These are phyloP conservation scores for Podabrus alpinus DNA, from an alignment of 2,888 invertebrate genomes.

Conservation along the genomic window DNA sequence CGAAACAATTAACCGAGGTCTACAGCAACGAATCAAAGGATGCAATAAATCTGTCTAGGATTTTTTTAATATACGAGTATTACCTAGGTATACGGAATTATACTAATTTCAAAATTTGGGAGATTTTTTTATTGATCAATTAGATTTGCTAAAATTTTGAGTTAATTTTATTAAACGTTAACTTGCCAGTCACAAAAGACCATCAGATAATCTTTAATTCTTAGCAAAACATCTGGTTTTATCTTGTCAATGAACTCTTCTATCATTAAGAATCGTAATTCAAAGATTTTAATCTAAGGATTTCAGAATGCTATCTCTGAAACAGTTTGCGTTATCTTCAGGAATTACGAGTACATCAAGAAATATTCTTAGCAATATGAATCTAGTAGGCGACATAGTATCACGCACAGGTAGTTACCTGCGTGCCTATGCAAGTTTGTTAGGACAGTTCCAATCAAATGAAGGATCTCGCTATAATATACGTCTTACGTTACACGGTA, in stretches of 20 bases:
- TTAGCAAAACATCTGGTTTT: slow-evolving; percentile 23
- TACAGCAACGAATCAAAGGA: neutral
- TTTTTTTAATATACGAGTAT: too few relatives aligned
- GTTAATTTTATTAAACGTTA: neutral
- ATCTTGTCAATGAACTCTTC: slow-evolving; percentile 15
- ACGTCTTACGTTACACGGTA: slow-evolving; percentile 37
- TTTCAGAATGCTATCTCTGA: slow-evolving; percentile 42
- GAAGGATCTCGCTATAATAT: slow-evolving; percentile 45
- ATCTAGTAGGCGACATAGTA: slow-evolving; percentile 46
- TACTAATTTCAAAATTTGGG: neutral
- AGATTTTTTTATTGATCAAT: neutral
- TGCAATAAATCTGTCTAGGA: too few relatives aligned
- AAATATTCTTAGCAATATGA: slow-evolving; percentile 40
- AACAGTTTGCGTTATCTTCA: slow-evolving; percentile 39
- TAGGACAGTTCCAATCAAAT: slow-evolving; percentile 46
- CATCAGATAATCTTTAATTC: slow-evolving; percentile 12
- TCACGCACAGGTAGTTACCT: slow-evolving; percentile 49
- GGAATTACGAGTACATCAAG: slow-evolving; percentile 39
- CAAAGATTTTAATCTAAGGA: slow-evolving; percentile 43
- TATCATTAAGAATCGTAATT: slow-evolving; percentile 36
- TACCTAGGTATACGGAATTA: too few relatives aligned
- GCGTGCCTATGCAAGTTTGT: slow-evolving; percentile 49
- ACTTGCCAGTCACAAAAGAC: neutral
- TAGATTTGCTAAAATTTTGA: too few relatives aligned
- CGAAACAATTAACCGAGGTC: neutral